Conservation (phyloP, 1,140 invertebrate genomes). For the Drosophila bipectinata region DNA sequence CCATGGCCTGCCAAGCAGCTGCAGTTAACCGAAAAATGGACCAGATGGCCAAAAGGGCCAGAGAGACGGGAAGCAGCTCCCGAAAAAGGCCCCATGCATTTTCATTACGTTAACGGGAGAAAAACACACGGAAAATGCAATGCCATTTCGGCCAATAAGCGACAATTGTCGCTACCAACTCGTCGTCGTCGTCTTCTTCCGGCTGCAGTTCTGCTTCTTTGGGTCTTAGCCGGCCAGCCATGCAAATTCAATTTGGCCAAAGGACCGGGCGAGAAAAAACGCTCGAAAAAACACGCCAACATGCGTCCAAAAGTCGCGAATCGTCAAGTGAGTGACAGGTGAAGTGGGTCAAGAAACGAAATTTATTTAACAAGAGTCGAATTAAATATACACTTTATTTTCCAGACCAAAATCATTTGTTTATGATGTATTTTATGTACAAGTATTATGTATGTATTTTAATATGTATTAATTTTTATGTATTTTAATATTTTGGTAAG, state of each 20-base stretch:
- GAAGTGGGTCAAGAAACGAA: conserved; percentile 32
- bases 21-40: conserved; percentile 12
- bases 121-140: conserved; percentile 49
- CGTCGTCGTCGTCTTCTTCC: not conserved
- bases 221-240: conserved; percentile 61
- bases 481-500: too few relatives aligned
- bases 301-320: conserved; percentile 72
- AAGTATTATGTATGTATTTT: too few relatives aligned
- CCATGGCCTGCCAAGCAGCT: not conserved
- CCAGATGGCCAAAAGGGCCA: conserved; percentile 1
- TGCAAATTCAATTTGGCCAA: conserved; percentile 75
- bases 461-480: too few relatives aligned
- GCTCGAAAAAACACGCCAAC: conserved; percentile 45
- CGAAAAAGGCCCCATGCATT: conserved; percentile 50
- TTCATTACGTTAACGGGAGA: conserved; percentile 65
- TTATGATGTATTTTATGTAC: too few relatives aligned
- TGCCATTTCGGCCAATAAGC: conserved; percentile 49
- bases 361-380: not conserved
- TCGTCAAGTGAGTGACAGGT: conserved; percentile 60
- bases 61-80: too few relatives aligned
- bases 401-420: not conserved
- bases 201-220: conserved; percentile 25
- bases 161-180: conserved; percentile 54
- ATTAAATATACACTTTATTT: not conserved
- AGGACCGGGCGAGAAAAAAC: conserved; percentile 38